Evolutionary conservation across 2,888 invertebrate species (phyloP).

Genomic region (Ophion obscuratus): DNA sequence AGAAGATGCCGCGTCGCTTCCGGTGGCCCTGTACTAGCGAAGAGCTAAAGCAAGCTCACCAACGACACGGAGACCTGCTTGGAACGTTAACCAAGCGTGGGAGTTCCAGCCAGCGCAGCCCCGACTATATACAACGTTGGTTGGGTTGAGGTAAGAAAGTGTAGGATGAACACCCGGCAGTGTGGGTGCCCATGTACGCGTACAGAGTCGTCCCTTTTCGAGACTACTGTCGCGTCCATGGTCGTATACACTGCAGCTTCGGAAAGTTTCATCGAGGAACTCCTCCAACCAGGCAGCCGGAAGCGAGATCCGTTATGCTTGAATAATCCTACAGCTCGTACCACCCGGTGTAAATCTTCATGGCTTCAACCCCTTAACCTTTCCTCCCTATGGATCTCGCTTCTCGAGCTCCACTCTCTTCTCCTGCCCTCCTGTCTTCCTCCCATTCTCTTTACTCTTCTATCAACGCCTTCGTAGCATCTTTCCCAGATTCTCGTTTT

Average conservation of each 20-base stretch:
- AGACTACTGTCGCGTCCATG: constrained; percentile 43
- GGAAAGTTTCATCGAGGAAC: constrained; percentile 59
- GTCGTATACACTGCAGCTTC: constrained; percentile 31
- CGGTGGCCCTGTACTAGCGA: constrained; percentile 26
- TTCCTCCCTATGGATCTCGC: constrained; percentile 11
- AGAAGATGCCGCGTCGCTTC: constrained; percentile 57
- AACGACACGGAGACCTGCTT: constrained; percentile 55
- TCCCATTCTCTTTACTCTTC: constrained; percentile 1
- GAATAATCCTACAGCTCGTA: constrained; percentile 59
- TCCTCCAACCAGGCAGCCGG: constrained; percentile 30
- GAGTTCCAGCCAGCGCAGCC: constrained; percentile 37
- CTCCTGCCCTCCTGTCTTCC: constrained; percentile 6
- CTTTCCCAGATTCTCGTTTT: background rate
- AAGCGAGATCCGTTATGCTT: constrained; percentile 37
- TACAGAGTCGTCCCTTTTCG: constrained; percentile 21
- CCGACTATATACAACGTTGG: constrained; percentile 43
- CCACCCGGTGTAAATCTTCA: constrained; percentile 45
- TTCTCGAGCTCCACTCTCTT: background rate
- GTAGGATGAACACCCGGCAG: constrained; percentile 22
- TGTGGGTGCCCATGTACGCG: constrained; percentile 3
- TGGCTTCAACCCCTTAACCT: constrained; percentile 55
- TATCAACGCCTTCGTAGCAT: background rate
- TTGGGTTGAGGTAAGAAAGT: constrained; percentile 32
- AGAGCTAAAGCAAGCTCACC: constrained; percentile 44
- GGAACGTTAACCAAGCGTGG: constrained; percentile 54